Conservation (phyloP, 2,797 vertebrate species). For the Myiothlypis coronata region DNA sequence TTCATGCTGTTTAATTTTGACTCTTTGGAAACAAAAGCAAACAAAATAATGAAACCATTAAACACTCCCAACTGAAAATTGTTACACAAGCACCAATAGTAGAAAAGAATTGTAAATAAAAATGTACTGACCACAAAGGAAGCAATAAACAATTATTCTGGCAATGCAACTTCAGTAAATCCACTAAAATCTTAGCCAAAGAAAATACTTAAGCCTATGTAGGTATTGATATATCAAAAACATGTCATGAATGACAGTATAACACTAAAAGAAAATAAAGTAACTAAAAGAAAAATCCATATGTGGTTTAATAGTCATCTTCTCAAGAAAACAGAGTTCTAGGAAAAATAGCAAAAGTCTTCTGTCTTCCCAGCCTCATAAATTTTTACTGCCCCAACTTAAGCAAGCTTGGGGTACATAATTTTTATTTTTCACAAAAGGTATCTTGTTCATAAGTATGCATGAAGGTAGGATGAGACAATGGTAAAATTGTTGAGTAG, state of each 20-base stretch:
- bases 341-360: conserved; percentile 30
- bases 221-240: background rate
- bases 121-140: background rate
- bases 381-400: conserved; percentile 42
- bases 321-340: conserved; percentile 51
- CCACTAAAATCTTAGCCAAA: background rate
- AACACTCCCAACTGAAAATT: background rate
- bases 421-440: conserved; percentile 55
- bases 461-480: background rate
- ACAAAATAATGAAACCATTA: conserved; percentile 9
- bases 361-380: conserved; percentile 28
- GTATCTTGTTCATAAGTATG: conserved; percentile 18
- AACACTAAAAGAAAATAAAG: background rate
- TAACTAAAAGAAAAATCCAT: background rate
- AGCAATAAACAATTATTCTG: background rate
- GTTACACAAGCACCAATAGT: background rate
- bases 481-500: conserved; percentile 22
- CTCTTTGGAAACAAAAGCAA: conserved; percentile 41
- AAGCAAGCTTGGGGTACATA: background rate
- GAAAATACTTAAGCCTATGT: background rate
- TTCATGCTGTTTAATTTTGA: conserved; percentile 33
- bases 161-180: background rate
- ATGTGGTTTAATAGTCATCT: background rate
- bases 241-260: background rate
- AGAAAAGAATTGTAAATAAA: conserved; percentile 33